A percentile compares a stretch with the other conserved stretches of the same genome.
These are phyloP conservation scores for Epinotia bilunana DNA, from an alignment of 2,888 invertebrate species.

Conservation along the genomic window DNA sequence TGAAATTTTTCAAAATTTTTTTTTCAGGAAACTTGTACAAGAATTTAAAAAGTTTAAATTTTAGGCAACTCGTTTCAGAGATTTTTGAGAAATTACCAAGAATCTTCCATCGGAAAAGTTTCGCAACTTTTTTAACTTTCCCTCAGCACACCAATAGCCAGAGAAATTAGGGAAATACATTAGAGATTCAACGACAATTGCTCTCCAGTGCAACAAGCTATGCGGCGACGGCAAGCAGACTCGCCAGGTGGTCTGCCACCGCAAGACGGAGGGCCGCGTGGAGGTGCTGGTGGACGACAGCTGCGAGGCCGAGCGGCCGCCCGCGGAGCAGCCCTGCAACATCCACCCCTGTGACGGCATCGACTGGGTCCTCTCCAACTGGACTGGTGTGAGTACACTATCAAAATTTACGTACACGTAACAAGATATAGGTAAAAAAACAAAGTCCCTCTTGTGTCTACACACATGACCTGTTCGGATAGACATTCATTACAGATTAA, in stretches of 20 bases:
- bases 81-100: too few species aligned
- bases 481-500: too few species aligned
- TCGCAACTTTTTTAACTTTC: too few species aligned
- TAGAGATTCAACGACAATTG: constrained; percentile 31
- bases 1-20: not conserved
- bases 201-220: constrained; percentile 91
- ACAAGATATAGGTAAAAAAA: too few species aligned
- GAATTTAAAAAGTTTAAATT: too few species aligned
- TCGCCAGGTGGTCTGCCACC: constrained; percentile 92
- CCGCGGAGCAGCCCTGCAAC: constrained; percentile 88
- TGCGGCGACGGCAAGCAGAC: constrained; percentile 95
- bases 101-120: too few species aligned
- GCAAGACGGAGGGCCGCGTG: constrained; percentile 86
- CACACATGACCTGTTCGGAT: too few species aligned
- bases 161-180: too few species aligned
- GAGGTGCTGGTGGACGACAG: constrained; percentile 87
- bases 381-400: constrained; percentile 90
- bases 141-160: too few species aligned
- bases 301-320: constrained; percentile 88
- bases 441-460: too few species aligned
- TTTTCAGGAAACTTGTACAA: too few species aligned
- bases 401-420: not conserved
- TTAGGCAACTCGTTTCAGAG: too few species aligned
- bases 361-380: constrained; percentile 94
- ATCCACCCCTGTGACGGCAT: constrained; percentile 94